Conservation (phyloP, 2,888 invertebrate species). For the Drosophila imparisetae region DNA sequence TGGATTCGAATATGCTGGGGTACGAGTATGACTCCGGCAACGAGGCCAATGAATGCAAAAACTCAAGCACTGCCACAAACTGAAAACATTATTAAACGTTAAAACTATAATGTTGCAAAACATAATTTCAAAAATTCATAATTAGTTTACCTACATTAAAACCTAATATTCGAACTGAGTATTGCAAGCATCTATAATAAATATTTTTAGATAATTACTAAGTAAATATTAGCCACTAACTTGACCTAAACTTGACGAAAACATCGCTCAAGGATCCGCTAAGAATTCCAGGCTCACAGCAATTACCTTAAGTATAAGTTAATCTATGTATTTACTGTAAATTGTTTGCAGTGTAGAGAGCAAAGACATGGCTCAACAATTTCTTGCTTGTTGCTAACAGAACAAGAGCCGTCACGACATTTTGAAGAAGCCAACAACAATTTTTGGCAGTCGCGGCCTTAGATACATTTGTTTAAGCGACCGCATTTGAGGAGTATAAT, state of each 20-base stretch:
- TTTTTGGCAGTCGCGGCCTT: constrained; percentile 52
- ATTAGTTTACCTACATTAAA: not conserved
- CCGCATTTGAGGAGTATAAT: constrained; percentile 35
- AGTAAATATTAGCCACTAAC: not conserved
- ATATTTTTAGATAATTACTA: not conserved
- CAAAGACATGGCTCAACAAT: constrained; percentile 52
- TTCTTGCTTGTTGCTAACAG: constrained; percentile 63
- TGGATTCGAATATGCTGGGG: constrained; percentile 33
- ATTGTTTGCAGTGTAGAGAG: constrained; percentile 39
- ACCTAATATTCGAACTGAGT: not conserved
- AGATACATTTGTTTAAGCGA: constrained; percentile 43
- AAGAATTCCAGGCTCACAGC: not conserved
- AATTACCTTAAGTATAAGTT: not conserved
- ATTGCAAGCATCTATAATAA: not conserved
- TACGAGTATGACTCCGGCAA: constrained; percentile 15
- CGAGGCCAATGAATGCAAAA: constrained; percentile 22
- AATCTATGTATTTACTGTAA: not conserved
- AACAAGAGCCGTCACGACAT: constrained; percentile 47
- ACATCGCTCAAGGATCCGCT: not conserved
- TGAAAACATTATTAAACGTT: constrained; percentile 10
- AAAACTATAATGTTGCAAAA: not conserved
- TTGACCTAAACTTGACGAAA: too few relatives aligned
- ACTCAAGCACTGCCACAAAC: constrained; percentile 42
- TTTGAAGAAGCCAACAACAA: constrained; percentile 43
- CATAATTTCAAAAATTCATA: not conserved